These are phyloP conservation scores for Colletes collaris DNA, from an alignment of 2,888 invertebrate genomes.

Conservation along the genomic window DNA sequence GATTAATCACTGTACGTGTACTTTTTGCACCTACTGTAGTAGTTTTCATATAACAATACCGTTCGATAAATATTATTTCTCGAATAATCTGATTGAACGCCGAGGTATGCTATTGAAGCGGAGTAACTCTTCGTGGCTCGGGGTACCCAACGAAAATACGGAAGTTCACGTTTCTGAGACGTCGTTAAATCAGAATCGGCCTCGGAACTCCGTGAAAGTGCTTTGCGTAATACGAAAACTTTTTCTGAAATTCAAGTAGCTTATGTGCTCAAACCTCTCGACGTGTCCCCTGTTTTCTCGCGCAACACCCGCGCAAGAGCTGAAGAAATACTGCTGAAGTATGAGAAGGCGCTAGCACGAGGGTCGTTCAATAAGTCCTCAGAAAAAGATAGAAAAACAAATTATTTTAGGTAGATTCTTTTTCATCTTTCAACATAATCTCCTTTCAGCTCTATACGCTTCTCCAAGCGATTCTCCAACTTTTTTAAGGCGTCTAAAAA, in stretches of 20 bases:
- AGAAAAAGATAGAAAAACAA: too few species aligned
- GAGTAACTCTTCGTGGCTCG: not conserved
- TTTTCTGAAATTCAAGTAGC: conserved; percentile 59
- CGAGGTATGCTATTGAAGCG: not conserved
- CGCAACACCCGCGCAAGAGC: conserved; percentile 22
- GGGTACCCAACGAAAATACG: conserved; percentile 26
- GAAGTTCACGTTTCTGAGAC: conserved; percentile 13
- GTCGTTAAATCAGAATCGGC: conserved; percentile 45
- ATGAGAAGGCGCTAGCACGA: conserved; percentile 10
- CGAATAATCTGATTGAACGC: not conserved
- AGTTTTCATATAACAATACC: not conserved
- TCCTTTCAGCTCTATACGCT: too few species aligned
- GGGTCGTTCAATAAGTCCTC: too few species aligned
- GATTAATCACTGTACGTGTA: too few species aligned
- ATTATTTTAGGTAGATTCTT: too few species aligned
- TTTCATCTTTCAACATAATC: too few species aligned
- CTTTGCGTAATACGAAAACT: conserved; percentile 48
- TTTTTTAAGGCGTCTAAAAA: too few species aligned
- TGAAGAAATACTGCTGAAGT: conserved; percentile 20
- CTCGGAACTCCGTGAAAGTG: conserved; percentile 11
- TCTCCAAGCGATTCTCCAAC: too few species aligned
- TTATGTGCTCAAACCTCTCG: conserved; percentile 57
- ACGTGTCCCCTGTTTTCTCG: conserved; percentile 41
- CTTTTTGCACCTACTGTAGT: not conserved
- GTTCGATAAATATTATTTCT: not conserved